A percentile compares a stretch with the other conserved stretches of the same genome.
Conservation (phyloP, 2,888 invertebrate species). For the Vanessa cardui region DNA sequence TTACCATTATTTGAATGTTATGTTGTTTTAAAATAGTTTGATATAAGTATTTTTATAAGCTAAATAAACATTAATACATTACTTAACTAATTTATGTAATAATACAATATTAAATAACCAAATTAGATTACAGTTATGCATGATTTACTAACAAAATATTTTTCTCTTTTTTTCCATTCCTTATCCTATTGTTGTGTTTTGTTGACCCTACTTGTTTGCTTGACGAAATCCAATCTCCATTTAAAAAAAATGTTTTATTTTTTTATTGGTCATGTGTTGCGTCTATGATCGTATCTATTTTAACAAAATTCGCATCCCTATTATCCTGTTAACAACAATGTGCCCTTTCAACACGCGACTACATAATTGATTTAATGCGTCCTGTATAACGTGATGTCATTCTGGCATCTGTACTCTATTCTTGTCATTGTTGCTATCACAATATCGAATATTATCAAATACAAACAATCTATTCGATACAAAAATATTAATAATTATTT, state of each 20-base stretch:
- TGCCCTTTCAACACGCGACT: slow-evolving; percentile 53
- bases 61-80: too few species aligned
- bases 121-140: slow-evolving; percentile 28
- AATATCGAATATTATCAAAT: background rate
- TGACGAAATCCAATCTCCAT: background rate
- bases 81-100: too few species aligned
- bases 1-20: too few species aligned
- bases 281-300: slow-evolving; percentile 5
- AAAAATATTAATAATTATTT: too few species aligned
- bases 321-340: slow-evolving; percentile 58
- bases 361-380: slow-evolving; percentile 69
- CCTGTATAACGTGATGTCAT: slow-evolving; percentile 57
- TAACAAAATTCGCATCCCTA: slow-evolving; percentile 34
- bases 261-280: background rate
- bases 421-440: slow-evolving; percentile 46
- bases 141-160: slow-evolving; percentile 60
- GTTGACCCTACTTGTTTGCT: slow-evolving; percentile 37
- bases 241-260: background rate
- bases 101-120: slow-evolving; percentile 20
- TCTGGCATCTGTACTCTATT: slow-evolving; percentile 63
- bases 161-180: slow-evolving; percentile 50
- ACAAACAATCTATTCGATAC: slow-evolving; percentile 2
- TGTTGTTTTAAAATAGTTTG: too few species aligned
- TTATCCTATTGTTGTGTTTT: slow-evolving; percentile 57
- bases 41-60: too few species aligned